A percentile compares a stretch with the other conserved stretches of the same genome.
Conservation (phyloP, 2,888 invertebrate species). For the Acanthosepion lycidas region DNA sequence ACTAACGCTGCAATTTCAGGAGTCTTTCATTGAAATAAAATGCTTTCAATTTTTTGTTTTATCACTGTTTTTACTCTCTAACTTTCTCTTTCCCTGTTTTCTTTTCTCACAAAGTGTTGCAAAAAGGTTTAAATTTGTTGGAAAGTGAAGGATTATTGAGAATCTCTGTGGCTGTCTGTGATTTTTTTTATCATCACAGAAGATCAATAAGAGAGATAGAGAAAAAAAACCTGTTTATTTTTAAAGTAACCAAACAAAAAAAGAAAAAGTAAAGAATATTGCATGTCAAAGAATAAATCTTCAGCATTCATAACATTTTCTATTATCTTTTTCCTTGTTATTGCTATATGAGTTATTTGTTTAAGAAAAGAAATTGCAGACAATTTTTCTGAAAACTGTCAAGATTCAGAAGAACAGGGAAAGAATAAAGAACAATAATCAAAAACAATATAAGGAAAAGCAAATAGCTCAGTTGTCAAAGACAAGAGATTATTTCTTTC, state of each 20-base stretch:
- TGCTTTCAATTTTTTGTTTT: not conserved
- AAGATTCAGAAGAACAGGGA: not conserved
- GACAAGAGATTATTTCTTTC: not conserved
- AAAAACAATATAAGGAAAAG: not conserved
- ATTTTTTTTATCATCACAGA: not conserved
- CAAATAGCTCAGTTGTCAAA: not conserved
- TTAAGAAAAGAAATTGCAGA: not conserved
- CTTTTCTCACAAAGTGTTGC: not conserved
- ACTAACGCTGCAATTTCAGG: not conserved
- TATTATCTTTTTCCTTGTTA: not conserved
- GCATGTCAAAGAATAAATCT: not conserved
- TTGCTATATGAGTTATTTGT: not conserved
- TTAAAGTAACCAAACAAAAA: not conserved
- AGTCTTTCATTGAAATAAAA: not conserved
- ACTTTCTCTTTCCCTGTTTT: not conserved
- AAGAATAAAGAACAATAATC: not conserved
- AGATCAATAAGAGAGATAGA: not conserved
- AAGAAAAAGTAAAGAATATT: not conserved
- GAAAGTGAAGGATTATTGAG: not conserved
- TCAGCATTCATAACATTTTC: not conserved
- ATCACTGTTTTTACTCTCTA: not conserved
- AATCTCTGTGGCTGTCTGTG: not conserved
- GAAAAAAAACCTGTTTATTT: not conserved
- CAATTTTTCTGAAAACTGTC: not conserved
- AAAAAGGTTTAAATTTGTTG: slow-evolving; percentile 7